Evolutionary conservation across 2,888 invertebrate genomes (phyloP), one percentile per base, ranked within the genome.

Genomic region (Oscheius sp.): DNA sequence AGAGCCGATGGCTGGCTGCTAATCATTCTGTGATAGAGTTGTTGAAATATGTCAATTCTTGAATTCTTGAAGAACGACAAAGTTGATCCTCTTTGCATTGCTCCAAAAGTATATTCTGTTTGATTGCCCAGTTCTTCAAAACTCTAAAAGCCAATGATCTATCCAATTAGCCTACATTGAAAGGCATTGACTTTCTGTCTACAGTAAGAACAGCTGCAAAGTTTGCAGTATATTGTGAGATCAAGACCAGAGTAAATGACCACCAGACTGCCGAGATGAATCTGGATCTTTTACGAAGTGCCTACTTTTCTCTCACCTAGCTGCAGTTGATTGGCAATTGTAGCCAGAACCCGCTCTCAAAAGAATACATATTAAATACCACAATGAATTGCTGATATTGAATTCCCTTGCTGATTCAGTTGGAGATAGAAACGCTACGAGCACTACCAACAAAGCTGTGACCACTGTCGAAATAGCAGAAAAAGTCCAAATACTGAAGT

Each of bases 141-240:
- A 33, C 80, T 81, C 82, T 82, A 65, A 70, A 81, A 70, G 17
- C 20, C 12, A 25, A 5, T 39, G 10, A 27, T 12, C 37, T 1
- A 37, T 5, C 2, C 15, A 25, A 25, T 3, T 29, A 17, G 23
- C 65, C 61, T 71, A 82, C 82, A 65, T 82, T 81, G 50, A 82
- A 82, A 1, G 82, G 82, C 39, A 95, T 78, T 1, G 73, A 79
- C 67, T 82, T 82, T 46, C 96, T 89, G 88, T 97, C 96, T 31
- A 97, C 96, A 0, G 97, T 97, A 48, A 97, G 90, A 88, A 97
- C 96, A 1, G 97, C 97, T 0, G 97, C 97, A 85, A 97, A 89
- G 89, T 94, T 94, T 17, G 97, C 97, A 10, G 97, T 97, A 89
- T 97, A 97, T n/a, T 97, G 97, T 0, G 96, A 95, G 72, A 98